A percentile compares a stretch with the other conserved stretches of the same genome.
Evolutionary conservation across 2,113 vertebrate genomes (phyloP).

Genomic region (Aegithalos caudatus): DNA sequence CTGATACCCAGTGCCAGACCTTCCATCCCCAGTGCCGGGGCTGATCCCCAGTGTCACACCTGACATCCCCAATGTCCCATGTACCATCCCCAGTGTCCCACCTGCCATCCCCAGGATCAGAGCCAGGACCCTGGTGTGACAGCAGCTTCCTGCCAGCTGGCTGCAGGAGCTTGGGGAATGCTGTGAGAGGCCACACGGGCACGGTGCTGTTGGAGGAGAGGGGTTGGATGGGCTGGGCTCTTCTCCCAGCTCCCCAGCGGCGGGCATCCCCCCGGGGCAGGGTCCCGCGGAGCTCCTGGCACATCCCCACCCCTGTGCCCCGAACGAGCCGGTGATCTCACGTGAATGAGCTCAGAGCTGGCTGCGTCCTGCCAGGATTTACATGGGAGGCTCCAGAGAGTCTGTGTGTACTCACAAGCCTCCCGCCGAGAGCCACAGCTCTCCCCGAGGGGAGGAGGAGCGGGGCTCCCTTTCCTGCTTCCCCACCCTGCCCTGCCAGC

Average conservation of each 20-base stretch:
- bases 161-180: neutral
- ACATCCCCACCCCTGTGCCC: neutral
- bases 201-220: neutral
- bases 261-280: neutral
- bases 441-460: slow-evolving; percentile 47
- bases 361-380: slow-evolving; percentile 53
- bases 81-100: neutral
- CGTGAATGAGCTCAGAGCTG: slow-evolving; percentile 62
- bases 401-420: slow-evolving; percentile 49
- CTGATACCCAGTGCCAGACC: neutral
- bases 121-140: rapidly evolving
- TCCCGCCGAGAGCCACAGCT: slow-evolving; percentile 42
- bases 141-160: neutral
- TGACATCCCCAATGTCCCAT: neutral
- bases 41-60: neutral
- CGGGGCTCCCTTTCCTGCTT: slow-evolving; percentile 48
- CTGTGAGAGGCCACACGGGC: rapidly evolving
- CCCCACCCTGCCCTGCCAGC: slow-evolving; percentile 53
- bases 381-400: slow-evolving; percentile 66
- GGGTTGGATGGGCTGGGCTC: rapidly evolving
- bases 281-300: neutral
- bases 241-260: neutral
- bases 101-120: neutral
- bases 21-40: neutral
- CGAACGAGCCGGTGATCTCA: slow-evolving; percentile 12